Percentiles rank a stretch among this genome's conserved stretches.
Conservation (phyloP, 2,888 invertebrate species). For the Perithous albicinctus region DNA sequence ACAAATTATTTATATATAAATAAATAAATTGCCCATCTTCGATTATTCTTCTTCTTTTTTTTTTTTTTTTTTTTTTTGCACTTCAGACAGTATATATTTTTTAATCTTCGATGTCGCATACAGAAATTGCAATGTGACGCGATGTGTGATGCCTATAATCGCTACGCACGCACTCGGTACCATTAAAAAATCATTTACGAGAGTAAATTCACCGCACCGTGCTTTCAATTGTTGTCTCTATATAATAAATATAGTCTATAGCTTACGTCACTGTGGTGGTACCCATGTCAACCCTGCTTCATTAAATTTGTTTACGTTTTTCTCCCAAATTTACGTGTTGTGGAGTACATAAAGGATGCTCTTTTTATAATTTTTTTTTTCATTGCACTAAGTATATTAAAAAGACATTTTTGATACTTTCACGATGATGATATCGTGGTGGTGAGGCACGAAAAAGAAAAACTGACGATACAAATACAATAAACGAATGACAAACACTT, state of each 20-base stretch:
- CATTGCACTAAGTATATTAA: slow-evolving; percentile 28
- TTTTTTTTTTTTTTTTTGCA: neutral
- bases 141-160: slow-evolving; percentile 35
- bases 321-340: slow-evolving; percentile 42
- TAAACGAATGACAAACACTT: slow-evolving; percentile 14
- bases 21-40: slow-evolving; percentile 2
- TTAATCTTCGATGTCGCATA: slow-evolving; percentile 27
- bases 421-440: slow-evolving; percentile 2
- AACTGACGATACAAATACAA: slow-evolving; percentile 16
- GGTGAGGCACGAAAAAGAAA: slow-evolving; percentile 15
- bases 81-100: neutral
- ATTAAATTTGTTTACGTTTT: slow-evolving; percentile 48
- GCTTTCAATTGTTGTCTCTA: slow-evolving; percentile 29
- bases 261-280: slow-evolving; percentile 65
- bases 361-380: slow-evolving; percentile 31
- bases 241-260: slow-evolving; percentile 54
- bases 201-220: slow-evolving; percentile 26
- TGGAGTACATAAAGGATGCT: slow-evolving; percentile 27
- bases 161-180: slow-evolving; percentile 65
- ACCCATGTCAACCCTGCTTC: slow-evolving; percentile 68
- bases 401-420: neutral
- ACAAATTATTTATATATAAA: neutral
- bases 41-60: slow-evolving; percentile 10
- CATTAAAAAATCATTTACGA: slow-evolving; percentile 43
- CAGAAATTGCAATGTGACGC: slow-evolving; percentile 4